Evolutionary conservation across 2,113 vertebrate species (phyloP), one percentile per base, ranked within the genome.

Genomic region (Sula dactylatra): DNA sequence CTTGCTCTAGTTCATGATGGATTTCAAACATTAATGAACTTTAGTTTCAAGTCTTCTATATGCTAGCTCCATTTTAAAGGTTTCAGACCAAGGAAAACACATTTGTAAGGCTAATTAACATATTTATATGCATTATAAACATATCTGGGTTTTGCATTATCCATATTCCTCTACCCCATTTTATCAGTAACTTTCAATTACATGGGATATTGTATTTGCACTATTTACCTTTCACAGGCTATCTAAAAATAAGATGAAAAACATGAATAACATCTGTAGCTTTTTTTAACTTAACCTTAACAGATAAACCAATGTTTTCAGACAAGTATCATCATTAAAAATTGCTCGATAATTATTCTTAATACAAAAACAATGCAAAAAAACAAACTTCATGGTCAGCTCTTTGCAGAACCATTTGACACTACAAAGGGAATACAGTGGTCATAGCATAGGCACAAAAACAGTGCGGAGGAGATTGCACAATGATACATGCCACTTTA

Each of bases 401-500:
- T 86, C 56, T 74, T 73, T 56, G 56, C 67, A 83, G 72, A 52
- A 71, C 67, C 55, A 25, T 59, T 58, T 78, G 82, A 88, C 31
- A 44, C 65, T 47, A 40, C 72, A 76, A 86, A 91, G 19, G 54
- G 72, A 92, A 79, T 19, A n/a, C 2, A 52, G 31, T 6, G 19
- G 27, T 93, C 88, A 50, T 7, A 80, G 78, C 61, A 77, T 0
- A 86, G 45, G 58, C 34, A 95, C n/a, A 66, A 45, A 94, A 87
- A 72, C 5, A 71, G 21, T 25, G 59, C 84, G 84, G 80, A 86
- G 71, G 20, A 91, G 62, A 93, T 7, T 64, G 76, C 84, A 93
- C 92, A 94, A 66, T 20, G 29, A 71, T 59, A 86, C 49, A 26
- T 25, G 38, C 76, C 61, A 88, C 86, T 97, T 97, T 69, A 96